Evolutionary conservation across 1,140 invertebrate genomes (phyloP), one percentile per base, ranked within the genome.

Genomic region (Polyergus mexicanus): DNA sequence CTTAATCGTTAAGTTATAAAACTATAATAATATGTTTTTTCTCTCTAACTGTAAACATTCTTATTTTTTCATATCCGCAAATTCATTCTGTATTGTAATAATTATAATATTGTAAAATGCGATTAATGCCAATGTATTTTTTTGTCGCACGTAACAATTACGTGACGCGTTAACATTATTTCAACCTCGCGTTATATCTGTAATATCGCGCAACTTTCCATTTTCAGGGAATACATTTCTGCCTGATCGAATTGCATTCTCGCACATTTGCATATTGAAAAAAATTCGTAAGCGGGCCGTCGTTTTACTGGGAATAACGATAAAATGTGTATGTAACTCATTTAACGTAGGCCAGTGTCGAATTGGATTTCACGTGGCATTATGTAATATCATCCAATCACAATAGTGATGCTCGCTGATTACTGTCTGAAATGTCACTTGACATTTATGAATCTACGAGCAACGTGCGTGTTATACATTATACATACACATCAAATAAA

Each of bases 321-420:
- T 83, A 83, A 83, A 83, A 83, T n/a, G 54, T 32, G 25, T 83
- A 72, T 74, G 78, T 83, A 83, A 83, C 38, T 74, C 78, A 83
- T 72, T 83, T 72, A 68, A 72, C 13, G 38, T 41, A 68, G 41
- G 38, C 72, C 68, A 83, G 32, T 54, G 38, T 68, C 38, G 68
- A 83, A 83, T 83, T 83, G 68, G 78, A 83, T 83, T 83, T 74
- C 78, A 83, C 68, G 41, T 83, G 54, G 54, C 68, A 83, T 83
- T 83, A 58, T 68, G 54, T 83, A 83, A 83, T 28, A 56, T 83
- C 68, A 83, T 72, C 56, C 78, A 83, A 83, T 83, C 68, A 83
- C 78, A 83, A 83, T 83, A 83, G 78, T 74, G 78, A 83, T 74
- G 78, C 68, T 72, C 68, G 38, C 78, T 83, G 78, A 74, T 83